A percentile compares a stretch with the other conserved stretches of the same genome.
Evolutionary conservation across 2,797 vertebrate species (phyloP).

Genomic region (Pelodytes ibericus): DNA sequence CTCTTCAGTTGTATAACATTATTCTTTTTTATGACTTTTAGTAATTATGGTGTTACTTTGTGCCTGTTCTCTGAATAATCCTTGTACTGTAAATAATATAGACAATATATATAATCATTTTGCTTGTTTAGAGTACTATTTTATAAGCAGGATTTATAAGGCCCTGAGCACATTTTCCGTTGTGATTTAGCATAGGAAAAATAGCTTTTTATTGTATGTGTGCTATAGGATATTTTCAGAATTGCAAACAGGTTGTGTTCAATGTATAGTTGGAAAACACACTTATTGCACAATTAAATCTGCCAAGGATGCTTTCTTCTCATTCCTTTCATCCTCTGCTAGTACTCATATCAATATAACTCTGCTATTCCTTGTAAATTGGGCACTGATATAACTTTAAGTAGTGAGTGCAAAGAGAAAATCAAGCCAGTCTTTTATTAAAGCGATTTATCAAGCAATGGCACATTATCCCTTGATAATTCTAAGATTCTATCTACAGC

Average conservation of each 20-base stretch:
- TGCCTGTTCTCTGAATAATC: too few species aligned
- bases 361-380: constrained; percentile 38
- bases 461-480: constrained; percentile 46
- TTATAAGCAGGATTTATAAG: background rate
- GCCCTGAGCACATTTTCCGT: too few species aligned
- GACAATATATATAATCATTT: background rate
- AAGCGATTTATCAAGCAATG: constrained; percentile 51
- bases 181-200: too few species aligned
- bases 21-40: too few species aligned
- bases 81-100: too few species aligned
- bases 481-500: constrained; percentile 55
- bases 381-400: constrained; percentile 24
- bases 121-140: background rate
- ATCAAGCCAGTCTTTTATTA: constrained; percentile 46
- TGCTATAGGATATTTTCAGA: too few species aligned
- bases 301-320: background rate
- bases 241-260: too few species aligned
- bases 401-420: constrained; percentile 31
- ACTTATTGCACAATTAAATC: too few species aligned
- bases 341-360: constrained; percentile 21
- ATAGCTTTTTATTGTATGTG: too few species aligned
- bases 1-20: too few species aligned
- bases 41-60: too few species aligned
- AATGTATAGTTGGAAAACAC: too few species aligned
- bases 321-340: constrained; percentile 10